Conservation (phyloP, 2,888 invertebrate genomes). For the Cylloceria caligata region DNA sequence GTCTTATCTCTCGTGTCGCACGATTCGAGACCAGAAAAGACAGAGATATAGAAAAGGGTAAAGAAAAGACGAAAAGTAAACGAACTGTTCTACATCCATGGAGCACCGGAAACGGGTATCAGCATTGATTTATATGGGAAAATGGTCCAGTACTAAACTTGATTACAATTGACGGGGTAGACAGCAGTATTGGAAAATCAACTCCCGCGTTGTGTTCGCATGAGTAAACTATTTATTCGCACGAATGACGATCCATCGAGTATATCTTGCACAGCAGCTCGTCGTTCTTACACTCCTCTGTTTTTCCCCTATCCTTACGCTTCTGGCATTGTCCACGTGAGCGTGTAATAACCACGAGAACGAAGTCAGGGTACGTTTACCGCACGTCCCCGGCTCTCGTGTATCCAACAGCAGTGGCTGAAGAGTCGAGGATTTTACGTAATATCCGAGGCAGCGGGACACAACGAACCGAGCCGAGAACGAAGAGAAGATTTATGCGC, state of each 20-base stretch:
- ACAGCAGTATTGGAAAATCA: neutral
- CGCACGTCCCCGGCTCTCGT: conserved; percentile 16
- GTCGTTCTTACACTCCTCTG: conserved; percentile 23
- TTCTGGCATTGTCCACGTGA: conserved; percentile 53
- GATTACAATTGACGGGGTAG: neutral
- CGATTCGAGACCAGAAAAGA: conserved; percentile 29
- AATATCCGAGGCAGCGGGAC: conserved; percentile 74
- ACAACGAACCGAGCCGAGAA: conserved; percentile 67
- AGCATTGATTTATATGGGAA: conserved; percentile 10
- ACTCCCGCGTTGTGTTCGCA: neutral
- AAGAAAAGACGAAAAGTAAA: neutral
- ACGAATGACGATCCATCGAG: conserved; percentile 43
- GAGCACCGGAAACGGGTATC: neutral
- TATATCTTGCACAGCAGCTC: conserved; percentile 7
- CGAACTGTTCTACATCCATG: neutral
- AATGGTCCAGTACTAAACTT: neutral
- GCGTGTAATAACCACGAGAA: conserved; percentile 64
- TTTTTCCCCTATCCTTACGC: conserved; percentile 28
- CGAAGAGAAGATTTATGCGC: conserved; percentile 80
- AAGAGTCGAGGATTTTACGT: conserved; percentile 73
- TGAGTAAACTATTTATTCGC: conserved; percentile 46
- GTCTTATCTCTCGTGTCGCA: conserved; percentile 55
- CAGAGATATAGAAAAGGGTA: conserved; percentile 19
- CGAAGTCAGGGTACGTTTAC: conserved; percentile 55
- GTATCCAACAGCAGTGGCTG: conserved; percentile 41